These are phyloP conservation scores for Siniperca knerii DNA, from an alignment of 2,113 vertebrate genomes.

Conservation along the genomic window DNA sequence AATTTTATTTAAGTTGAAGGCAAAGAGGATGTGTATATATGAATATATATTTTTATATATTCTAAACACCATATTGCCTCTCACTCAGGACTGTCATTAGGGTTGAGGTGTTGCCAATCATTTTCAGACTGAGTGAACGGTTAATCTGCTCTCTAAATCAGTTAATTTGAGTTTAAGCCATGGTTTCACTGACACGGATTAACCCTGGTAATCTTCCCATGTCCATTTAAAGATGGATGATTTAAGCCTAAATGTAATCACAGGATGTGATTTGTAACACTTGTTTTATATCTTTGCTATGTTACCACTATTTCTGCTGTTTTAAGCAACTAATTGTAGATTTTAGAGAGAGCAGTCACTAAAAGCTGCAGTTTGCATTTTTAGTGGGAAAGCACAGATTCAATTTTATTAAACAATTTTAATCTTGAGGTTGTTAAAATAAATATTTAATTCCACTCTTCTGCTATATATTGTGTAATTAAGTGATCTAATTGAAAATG, in stretches of 20 bases:
- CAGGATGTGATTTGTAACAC: conserved; percentile 11
- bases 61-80: background rate
- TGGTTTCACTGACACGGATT: conserved; percentile 54
- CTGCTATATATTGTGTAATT: background rate
- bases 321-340: background rate
- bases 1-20: background rate
- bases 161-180: conserved; percentile 47
- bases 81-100: background rate
- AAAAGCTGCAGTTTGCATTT: background rate
- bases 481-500: background rate
- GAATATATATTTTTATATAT: background rate
- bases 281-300: background rate
- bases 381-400: background rate
- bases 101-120: conserved; percentile 6
- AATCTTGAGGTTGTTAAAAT: background rate
- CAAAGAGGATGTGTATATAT: background rate
- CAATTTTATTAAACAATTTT: background rate
- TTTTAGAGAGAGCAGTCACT: background rate
- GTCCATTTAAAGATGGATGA: conserved; percentile 16
- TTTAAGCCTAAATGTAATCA: conserved; percentile 7
- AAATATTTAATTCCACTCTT: background rate
- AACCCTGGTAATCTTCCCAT: conserved; percentile 31
- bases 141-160: conserved; percentile 48
- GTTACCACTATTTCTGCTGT: background rate
- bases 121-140: conserved; percentile 15